Percentiles rank a stretch among this genome's conserved stretches.
Conservation (phyloP, 92 coral and sea anemone species). For the Porites rus region DNA sequence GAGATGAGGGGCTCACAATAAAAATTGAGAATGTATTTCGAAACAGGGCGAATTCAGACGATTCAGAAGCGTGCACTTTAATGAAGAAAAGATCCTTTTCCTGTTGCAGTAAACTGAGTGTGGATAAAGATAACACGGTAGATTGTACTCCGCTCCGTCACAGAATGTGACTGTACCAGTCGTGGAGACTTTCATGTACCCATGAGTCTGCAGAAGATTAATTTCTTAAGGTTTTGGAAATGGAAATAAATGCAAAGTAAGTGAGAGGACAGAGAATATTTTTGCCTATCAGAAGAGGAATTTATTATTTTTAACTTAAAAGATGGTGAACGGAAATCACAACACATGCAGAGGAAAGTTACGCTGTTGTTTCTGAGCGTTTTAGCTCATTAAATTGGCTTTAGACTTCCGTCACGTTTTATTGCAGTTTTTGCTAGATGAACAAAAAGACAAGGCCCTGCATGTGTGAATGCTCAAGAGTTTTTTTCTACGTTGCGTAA, state of each 20-base stretch:
- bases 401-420: too few relatives aligned
- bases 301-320: too few relatives aligned
- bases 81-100: neutral
- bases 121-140: neutral
- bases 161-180: neutral
- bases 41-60: too few relatives aligned
- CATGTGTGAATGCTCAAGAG: too few relatives aligned
- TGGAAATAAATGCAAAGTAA: neutral
- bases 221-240: neutral
- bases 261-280: neutral
- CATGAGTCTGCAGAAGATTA: neutral
- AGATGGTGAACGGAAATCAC: neutral
- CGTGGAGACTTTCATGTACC: neutral
- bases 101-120: neutral
- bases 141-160: neutral
- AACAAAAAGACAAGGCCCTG: too few relatives aligned
- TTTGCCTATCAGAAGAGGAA: neutral
- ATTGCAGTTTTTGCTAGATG: too few relatives aligned
- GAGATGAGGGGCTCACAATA: neutral
- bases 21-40: too few relatives aligned
- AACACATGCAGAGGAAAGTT: neutral
- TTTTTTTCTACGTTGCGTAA: too few relatives aligned
- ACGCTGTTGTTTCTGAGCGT: too few relatives aligned
- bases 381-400: too few relatives aligned
- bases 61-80: neutral